Evolutionary conservation across 2,888 invertebrate species (phyloP).

Genomic region (Tetragnatha montana): DNA sequence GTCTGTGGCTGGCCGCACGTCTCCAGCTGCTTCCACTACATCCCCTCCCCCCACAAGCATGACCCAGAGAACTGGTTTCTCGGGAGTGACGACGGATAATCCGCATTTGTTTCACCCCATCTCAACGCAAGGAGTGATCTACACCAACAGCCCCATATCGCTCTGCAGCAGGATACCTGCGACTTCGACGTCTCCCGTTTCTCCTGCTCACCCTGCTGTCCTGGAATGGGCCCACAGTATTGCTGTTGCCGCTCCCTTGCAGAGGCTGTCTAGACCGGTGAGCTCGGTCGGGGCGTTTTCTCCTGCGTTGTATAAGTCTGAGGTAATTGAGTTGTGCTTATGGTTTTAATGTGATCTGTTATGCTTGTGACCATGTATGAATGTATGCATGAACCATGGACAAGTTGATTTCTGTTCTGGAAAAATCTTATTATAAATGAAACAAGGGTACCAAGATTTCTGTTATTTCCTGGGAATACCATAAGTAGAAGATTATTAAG

Average conservation of each 20-base stretch:
- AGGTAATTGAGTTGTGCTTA: conserved; percentile 24
- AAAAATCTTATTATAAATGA: too few relatives aligned
- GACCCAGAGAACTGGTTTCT: conserved; percentile 31
- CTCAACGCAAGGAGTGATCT: conserved; percentile 63
- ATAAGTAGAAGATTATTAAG: too few relatives aligned
- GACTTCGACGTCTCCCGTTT: conserved; percentile 65
- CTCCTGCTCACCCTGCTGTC: conserved; percentile 74
- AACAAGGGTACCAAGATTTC: too few relatives aligned
- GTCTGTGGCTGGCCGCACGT: conserved; percentile 73
- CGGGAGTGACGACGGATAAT: conserved; percentile 55
- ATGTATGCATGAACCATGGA: too few relatives aligned
- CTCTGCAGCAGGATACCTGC: conserved; percentile 56
- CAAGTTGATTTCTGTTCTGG: too few relatives aligned
- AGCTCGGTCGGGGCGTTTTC: conserved; percentile 61
- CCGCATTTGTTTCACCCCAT: conserved; percentile 64
- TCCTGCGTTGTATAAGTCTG: conserved; percentile 64
- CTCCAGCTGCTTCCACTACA: conserved; percentile 70
- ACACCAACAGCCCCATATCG: conserved; percentile 64
- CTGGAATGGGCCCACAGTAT: conserved; percentile 68
- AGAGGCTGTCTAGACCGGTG: conserved; percentile 55
- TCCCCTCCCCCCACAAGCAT: conserved; percentile 70
- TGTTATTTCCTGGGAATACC: too few relatives aligned
- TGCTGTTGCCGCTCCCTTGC: conserved; percentile 66
- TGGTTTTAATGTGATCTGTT: too few relatives aligned
- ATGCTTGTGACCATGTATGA: too few relatives aligned